Percentiles rank a stretch among this genome's conserved stretches.
These are phyloP conservation scores for Phyllotis vaccarum DNA, from an alignment of 2,797 vertebrate species.

Conservation along the genomic window DNA sequence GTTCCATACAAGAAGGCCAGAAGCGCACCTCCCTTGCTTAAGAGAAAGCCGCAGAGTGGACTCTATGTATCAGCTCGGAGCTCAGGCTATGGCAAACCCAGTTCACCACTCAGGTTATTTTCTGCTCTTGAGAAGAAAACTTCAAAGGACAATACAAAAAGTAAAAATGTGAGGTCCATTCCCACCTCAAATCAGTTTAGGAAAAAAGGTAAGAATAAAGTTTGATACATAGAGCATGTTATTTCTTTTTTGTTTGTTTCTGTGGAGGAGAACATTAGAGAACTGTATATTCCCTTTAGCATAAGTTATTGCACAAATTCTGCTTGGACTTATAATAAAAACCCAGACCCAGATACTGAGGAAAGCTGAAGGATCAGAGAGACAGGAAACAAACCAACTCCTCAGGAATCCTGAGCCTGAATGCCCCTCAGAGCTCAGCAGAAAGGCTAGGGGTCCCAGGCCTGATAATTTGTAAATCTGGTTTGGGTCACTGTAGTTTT, in stretches of 20 bases:
- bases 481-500: neutral
- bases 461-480: neutral
- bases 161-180: slow-evolving; percentile 77
- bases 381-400: no score
- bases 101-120: slow-evolving; percentile 82
- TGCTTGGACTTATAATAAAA: no score
- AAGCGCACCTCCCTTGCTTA: slow-evolving; percentile 83
- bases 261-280: neutral
- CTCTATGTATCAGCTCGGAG: slow-evolving; percentile 84
- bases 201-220: slow-evolving; percentile 86
- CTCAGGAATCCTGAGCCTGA: no score
- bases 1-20: slow-evolving; percentile 78
- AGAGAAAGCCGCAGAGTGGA: slow-evolving; percentile 84
- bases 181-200: slow-evolving; percentile 80
- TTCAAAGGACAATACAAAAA: slow-evolving; percentile 84
- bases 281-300: neutral
- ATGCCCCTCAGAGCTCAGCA: no score
- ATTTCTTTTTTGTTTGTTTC: slow-evolving; percentile 23
- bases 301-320: neutral
- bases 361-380: no score
- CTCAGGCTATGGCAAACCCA: slow-evolving; percentile 88
- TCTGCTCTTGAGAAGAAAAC: slow-evolving; percentile 85
- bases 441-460: no score
- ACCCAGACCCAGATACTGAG: no score
- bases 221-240: neutral